Conservation (phyloP, 2,113 vertebrate genomes). For the Eurystomus gularis region DNA sequence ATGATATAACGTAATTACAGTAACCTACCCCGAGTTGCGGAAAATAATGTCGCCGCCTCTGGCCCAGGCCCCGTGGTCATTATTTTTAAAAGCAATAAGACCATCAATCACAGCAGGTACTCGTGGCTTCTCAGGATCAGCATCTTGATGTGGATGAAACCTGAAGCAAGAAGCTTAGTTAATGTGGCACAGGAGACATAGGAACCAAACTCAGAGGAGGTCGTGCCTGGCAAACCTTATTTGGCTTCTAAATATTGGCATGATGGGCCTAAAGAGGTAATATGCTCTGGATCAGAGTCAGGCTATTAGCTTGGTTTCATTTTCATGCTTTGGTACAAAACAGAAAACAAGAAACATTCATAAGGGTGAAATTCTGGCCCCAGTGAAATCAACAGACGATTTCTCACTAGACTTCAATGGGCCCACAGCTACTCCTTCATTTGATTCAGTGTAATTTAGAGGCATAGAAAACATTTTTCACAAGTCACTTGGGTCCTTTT, state of each 20-base stretch:
- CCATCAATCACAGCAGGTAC: constrained; percentile 59
- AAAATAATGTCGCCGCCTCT: constrained; percentile 55
- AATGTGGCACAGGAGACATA: background rate
- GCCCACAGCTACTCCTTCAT: background rate
- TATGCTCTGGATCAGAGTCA: background rate
- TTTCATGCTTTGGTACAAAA: background rate
- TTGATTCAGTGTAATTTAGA: background rate
- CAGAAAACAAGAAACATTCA: background rate
- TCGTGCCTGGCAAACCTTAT: background rate
- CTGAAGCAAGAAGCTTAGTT: constrained; percentile 17
- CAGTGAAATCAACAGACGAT: background rate
- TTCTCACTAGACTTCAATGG: background rate
- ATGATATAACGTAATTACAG: background rate
- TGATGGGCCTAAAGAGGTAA: background rate
- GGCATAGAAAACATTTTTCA: background rate
- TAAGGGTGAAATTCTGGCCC: background rate
- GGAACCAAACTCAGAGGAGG: background rate
- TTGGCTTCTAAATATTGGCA: background rate
- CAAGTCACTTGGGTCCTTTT: background rate
- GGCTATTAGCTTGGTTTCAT: background rate
- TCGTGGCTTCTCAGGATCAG: constrained; percentile 56
- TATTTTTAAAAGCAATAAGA: constrained; percentile 69
- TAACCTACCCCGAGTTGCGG: constrained; percentile 60
- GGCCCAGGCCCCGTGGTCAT: constrained; percentile 58
- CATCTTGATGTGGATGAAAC: constrained; percentile 66